Evolutionary conservation across 2,797 vertebrate species (phyloP), one percentile per base, ranked within the genome.

Genomic region (Chloroceryle inda): DNA sequence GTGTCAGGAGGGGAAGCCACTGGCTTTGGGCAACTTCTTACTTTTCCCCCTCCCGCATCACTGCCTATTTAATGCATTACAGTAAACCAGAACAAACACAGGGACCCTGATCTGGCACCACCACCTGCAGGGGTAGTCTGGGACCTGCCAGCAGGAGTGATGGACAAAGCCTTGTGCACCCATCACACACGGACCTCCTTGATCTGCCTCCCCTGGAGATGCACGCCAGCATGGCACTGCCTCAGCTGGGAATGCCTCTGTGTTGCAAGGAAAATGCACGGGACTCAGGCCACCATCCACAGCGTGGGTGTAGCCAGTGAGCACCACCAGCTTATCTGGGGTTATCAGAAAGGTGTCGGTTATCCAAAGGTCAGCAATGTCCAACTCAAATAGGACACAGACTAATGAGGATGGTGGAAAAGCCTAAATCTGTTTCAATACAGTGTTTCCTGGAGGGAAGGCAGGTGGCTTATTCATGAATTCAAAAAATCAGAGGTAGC

Each of bases 161-260:
- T 8, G 42, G 37, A 23, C 0, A 0, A 74, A 85, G 62, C 50
- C 26, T 82, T 2, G 2, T 20, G 26, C 33, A 42, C 38, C 17
- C 33, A 64, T 42, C 64, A 40, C 9, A 59, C 10, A 2, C 4
- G 33, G 58, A 47, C 10, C 33, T 66, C 26, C 49, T 23, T 24
- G 64, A 64, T 18, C 52, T 58, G 33, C 26, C 71, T 47, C 21
- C 38, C 42, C 1, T 1, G 29, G 33, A 59, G 45, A 47, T 0
- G 2, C 21, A 31, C 14, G 6, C n/a, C 21, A 2, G 49, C 2
- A 1, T 0, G 1, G 53, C 0, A 2, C 44, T 52, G 53, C 47
- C 40, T 47, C 0, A 1, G 22, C 75, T 47, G 74, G 52, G 59
- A 72, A 78, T 0, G 5, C 21, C 4, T 2, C 35, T 3, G 13